Percentiles rank a stretch among this genome's conserved stretches.
phyloP scores from a whole-genome alignment of 2,113 vertebrate species.

The Ranitomeya imitator region DNA sequence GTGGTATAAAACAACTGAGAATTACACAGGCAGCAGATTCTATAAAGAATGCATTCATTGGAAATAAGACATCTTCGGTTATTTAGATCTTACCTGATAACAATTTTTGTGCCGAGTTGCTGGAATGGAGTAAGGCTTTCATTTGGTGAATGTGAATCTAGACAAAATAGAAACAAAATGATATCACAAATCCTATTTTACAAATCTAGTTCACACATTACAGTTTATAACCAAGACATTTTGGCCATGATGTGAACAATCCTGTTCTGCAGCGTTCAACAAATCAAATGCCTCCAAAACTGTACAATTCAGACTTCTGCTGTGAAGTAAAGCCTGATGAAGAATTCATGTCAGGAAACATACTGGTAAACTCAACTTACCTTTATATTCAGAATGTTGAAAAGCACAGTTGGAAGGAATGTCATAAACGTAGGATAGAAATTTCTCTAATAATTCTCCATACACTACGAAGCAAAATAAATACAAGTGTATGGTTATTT shows the following conservation, averaged over 20 bases:
- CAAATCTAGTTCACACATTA: not conserved
- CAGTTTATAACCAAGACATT: not conserved
- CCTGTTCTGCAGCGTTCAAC: not conserved
- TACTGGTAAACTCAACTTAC: not conserved
- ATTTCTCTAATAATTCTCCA: conserved; percentile 38
- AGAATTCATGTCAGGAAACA: too few relatives aligned
- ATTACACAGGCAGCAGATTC: not conserved
- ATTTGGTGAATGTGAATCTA: not conserved
- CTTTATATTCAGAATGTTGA: not conserved
- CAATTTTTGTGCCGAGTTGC: not conserved
- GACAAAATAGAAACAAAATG: not conserved
- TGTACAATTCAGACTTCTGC: too few relatives aligned
- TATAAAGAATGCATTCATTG: not conserved
- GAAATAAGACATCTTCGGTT: not conserved
- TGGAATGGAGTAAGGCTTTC: not conserved
- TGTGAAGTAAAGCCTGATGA: too few relatives aligned
- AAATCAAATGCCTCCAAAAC: too few relatives aligned
- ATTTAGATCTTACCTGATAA: not conserved
- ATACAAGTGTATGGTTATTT: not conserved
- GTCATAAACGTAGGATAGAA: not conserved
- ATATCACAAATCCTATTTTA: not conserved
- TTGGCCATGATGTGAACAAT: not conserved
- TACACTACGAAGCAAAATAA: conserved; percentile 9
- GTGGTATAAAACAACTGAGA: not conserved
- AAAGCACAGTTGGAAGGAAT: conserved; percentile 22